phyloP scores from a whole-genome alignment of 2,113 vertebrate genomes.

The Trochalopteron elliotii region DNA sequence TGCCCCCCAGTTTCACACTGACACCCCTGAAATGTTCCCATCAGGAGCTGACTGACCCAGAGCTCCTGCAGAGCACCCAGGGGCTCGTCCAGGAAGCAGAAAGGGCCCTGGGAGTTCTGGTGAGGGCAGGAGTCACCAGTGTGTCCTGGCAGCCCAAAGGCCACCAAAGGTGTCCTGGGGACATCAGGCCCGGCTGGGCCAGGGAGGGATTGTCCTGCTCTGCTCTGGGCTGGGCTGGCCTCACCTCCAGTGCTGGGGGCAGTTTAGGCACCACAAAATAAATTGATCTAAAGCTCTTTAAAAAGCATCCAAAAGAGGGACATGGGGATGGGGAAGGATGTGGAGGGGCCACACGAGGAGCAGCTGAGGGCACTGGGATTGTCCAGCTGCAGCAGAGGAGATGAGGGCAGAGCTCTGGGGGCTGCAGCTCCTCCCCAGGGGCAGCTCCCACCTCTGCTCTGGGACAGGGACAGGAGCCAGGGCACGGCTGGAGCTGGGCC shows the following conservation, averaged over 20 bases:
- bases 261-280: rapidly evolving
- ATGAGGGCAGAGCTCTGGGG: too few species aligned
- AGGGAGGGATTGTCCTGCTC: neutral
- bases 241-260: neutral
- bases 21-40: rapidly evolving
- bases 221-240: neutral
- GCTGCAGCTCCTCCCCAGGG: too few species aligned
- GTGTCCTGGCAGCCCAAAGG: neutral
- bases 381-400: too few species aligned
- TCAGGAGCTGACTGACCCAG: rapidly evolving
- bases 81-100: rapidly evolving
- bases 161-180: neutral
- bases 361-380: too few species aligned
- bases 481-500: too few species aligned
- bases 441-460: too few species aligned
- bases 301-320: neutral
- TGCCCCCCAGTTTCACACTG: rapidly evolving
- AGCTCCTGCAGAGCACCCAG: neutral
- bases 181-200: neutral
- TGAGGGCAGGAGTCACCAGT: neutral
- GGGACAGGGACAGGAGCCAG: too few species aligned
- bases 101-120: neutral
- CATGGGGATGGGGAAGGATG: too few species aligned
- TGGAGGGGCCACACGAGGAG: too few species aligned
- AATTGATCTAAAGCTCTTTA: neutral